Percentiles rank a stretch among this genome's conserved stretches.
Conservation (phyloP, 2,888 invertebrate species). For the Cabera pusaria region DNA sequence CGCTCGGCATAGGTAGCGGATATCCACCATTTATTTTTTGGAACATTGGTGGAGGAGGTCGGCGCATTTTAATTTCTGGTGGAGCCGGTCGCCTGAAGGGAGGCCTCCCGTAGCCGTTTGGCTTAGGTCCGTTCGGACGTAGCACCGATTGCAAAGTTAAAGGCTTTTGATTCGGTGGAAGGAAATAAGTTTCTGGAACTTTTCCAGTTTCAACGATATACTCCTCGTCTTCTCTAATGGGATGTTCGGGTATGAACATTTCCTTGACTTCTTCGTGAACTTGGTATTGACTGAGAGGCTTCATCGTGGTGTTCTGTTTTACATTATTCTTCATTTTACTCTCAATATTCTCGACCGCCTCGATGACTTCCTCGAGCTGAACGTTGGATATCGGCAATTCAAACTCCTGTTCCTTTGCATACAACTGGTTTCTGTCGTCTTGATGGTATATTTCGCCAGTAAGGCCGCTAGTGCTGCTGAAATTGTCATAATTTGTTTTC, state of each 20-base stretch:
- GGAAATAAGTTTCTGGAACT: conserved; percentile 55
- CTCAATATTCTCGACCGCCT: conserved; percentile 71
- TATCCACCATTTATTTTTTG: conserved; percentile 56
- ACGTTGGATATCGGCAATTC: conserved; percentile 70
- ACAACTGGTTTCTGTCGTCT: conserved; percentile 45
- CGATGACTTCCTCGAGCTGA: conserved; percentile 73
- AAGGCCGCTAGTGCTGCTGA: conserved; percentile 71
- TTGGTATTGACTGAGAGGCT: conserved; percentile 52
- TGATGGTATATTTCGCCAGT: conserved; percentile 54
- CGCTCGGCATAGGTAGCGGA: conserved; percentile 62
- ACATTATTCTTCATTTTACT: conserved; percentile 58
- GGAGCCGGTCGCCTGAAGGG: conserved; percentile 68
- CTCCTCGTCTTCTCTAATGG: conserved; percentile 65
- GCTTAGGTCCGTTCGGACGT: conserved; percentile 58
- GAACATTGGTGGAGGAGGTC: conserved; percentile 52
- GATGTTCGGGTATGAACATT: conserved; percentile 56
- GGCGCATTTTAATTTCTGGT: conserved; percentile 73
- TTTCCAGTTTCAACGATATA: conserved; percentile 59
- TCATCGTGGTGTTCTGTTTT: conserved; percentile 41
- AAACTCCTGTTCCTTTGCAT: conserved; percentile 59
- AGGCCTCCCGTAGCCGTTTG: conserved; percentile 55
- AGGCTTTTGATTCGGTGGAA: conserved; percentile 67
- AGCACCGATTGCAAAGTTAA: conserved; percentile 73
- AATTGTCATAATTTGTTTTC: conserved; percentile 77
- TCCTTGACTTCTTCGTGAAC: conserved; percentile 66